Conservation (phyloP, 2,797 vertebrate genomes). For the Parauchenoglanis punctatus region DNA sequence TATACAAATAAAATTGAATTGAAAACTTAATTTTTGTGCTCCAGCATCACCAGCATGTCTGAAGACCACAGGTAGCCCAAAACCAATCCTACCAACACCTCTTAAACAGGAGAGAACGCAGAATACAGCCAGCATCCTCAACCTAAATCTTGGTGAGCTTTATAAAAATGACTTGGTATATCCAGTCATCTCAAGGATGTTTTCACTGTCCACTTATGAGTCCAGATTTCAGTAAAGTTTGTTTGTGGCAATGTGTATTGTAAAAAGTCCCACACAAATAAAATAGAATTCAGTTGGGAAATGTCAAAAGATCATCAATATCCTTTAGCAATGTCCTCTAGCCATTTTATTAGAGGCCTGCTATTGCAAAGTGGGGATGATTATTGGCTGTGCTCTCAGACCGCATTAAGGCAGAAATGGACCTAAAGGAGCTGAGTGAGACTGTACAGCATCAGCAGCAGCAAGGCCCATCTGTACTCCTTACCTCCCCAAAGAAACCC, state of each 20-base stretch:
- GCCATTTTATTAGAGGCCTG: neutral
- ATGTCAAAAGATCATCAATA: neutral
- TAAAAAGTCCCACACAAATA: neutral
- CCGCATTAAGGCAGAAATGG: slow-evolving; percentile 98
- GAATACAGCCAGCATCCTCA: slow-evolving; percentile 91
- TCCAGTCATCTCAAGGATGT: neutral
- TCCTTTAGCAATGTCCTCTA: neutral
- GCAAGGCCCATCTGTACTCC: slow-evolving; percentile 76
- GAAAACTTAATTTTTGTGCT: slow-evolving; percentile 40
- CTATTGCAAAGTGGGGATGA: slow-evolving; percentile 7
- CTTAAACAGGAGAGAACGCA: slow-evolving; percentile 86
- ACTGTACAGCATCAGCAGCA: slow-evolving; percentile 91
- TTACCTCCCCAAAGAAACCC: slow-evolving; percentile 92
- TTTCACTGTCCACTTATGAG: neutral
- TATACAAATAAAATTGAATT: too few relatives aligned
- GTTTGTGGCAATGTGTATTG: neutral
- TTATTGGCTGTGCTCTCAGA: slow-evolving; percentile 71
- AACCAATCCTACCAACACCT: slow-evolving; percentile 82
- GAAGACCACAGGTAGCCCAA: slow-evolving; percentile 85
- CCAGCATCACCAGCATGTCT: slow-evolving; percentile 83
- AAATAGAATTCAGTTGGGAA: neutral
- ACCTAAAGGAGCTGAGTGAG: slow-evolving; percentile 94
- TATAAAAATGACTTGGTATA: neutral
- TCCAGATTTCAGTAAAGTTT: neutral
- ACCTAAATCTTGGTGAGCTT: slow-evolving; percentile 92